Conservation (phyloP, 1,140 invertebrate genomes). For the Trachelipus rathkii region DNA sequence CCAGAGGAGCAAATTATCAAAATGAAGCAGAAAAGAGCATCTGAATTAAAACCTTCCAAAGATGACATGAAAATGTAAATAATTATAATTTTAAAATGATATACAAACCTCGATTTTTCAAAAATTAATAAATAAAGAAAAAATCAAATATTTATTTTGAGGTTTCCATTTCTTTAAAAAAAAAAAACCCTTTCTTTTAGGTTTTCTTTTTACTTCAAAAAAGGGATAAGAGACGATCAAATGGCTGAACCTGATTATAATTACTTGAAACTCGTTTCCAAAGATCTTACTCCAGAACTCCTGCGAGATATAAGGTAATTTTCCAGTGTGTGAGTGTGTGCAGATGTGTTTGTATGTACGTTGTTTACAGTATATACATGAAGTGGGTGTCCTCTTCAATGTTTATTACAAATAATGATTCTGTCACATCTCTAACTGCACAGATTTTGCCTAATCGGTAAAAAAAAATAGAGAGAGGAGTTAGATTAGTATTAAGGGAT, state of each 20-base stretch:
- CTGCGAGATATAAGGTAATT: not conserved
- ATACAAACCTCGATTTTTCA: not conserved
- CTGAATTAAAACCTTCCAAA: not conserved
- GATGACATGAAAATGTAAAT: not conserved
- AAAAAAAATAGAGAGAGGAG: too few species aligned
- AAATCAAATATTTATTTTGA: too few species aligned
- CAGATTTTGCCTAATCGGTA: too few species aligned
- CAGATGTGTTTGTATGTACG: not conserved
- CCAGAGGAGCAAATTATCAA: slow-evolving; percentile 1
- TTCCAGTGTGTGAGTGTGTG: not conserved
- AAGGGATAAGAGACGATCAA: not conserved
- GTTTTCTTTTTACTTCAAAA: not conserved
- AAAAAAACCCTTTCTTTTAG: not conserved
- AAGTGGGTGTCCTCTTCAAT: too few species aligned
- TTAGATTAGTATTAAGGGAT: too few species aligned
- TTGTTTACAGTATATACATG: too few species aligned
- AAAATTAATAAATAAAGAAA: not conserved
- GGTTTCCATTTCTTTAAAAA: not conserved
- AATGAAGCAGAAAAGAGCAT: not conserved
- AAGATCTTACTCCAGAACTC: not conserved
- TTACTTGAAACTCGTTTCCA: not conserved
- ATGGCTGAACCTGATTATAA: not conserved
- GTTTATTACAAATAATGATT: too few species aligned
- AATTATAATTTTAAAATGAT: not conserved
- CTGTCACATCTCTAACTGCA: too few species aligned